Base-by-base conservation (phyloP, 2,888 invertebrate species). In the Pherbina coryleti region DNA sequence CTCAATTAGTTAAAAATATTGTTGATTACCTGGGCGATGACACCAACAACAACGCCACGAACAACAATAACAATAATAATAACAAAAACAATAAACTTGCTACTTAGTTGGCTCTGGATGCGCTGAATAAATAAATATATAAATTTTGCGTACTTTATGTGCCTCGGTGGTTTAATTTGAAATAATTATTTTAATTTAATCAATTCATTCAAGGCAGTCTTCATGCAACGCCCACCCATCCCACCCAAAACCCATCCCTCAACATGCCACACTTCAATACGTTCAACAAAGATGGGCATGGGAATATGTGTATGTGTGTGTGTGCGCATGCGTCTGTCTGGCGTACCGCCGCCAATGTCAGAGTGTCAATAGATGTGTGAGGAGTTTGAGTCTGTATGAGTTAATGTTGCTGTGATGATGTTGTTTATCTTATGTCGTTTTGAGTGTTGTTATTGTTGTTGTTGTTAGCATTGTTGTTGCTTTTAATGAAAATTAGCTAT, bases 121-220 rank as follows among this genome's bases (percentile, higher is more conserved):
- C 22, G 37, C 25, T 71, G 53, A 28, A 71, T 71, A 71, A 71
- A 71, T 71, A 71, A 71, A 71, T 71, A 71, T 31, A 71, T 55
- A 71, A 71, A 71, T 55, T 31, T 19, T 55, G 37, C 34, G 60
- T 37, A 44, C 31, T 72, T 57, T 44, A 55, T 57, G 34, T 34
- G 34, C 55, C 19, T 57, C 37, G 34, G n/a, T 19, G 72, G 17
- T 51, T 57, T 57, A 72, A 72, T 57, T 57, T 72, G 72, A 72
- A 72, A 60, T 72, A 57, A 72, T 72, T 72, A 72, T 34, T 72
- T 72, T 57, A 72, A 72, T 57, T 37, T 72, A 57, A 72, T 55
- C 72, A 72, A 72, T 37, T 25, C 72, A 11, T 37, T 28, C 67
- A 67, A 14, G 44, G 25, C 7, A 11, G 19, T 3, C 28, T 25